These are phyloP conservation scores for Pristiophorus japonicus DNA, from an alignment of 2,113 vertebrate species.

Conservation along the genomic window DNA sequence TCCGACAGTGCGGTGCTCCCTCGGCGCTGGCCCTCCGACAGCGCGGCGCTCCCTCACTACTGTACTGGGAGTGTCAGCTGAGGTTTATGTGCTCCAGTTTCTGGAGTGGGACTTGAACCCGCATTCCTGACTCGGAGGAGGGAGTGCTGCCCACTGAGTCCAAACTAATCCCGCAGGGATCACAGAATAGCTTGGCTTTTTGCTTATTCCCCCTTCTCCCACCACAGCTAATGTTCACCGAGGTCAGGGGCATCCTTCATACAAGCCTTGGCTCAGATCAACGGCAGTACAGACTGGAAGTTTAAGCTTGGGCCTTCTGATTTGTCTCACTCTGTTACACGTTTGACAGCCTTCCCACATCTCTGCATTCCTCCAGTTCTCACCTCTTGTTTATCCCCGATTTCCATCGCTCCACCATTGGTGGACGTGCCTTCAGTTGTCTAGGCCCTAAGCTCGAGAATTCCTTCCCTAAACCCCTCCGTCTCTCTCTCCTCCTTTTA, in stretches of 20 bases:
- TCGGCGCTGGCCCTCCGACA: background rate
- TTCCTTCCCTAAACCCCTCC: background rate
- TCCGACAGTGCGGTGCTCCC: background rate
- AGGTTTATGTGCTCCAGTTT: background rate
- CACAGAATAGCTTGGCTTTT: no score
- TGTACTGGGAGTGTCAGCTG: background rate
- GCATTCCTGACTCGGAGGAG: no score
- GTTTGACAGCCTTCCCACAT: background rate
- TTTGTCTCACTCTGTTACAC: no score
- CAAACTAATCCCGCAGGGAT: no score
- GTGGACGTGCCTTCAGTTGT: background rate
- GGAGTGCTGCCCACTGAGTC: no score
- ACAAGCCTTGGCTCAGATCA: no score
- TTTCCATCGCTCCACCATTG: background rate
- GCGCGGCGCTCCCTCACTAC: background rate
- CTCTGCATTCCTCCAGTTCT: background rate
- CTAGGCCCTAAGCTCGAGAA: background rate
- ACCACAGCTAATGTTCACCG: no score
- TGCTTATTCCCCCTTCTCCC: no score
- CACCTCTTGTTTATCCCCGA: background rate
- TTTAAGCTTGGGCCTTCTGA: no score
- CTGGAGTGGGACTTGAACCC: no score
- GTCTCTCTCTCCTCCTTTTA: background rate
- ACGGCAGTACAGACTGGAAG: no score
- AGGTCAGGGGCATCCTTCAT: no score